Conservation (phyloP, 2,113 vertebrate genomes). For the Engystomops pustulosus region DNA sequence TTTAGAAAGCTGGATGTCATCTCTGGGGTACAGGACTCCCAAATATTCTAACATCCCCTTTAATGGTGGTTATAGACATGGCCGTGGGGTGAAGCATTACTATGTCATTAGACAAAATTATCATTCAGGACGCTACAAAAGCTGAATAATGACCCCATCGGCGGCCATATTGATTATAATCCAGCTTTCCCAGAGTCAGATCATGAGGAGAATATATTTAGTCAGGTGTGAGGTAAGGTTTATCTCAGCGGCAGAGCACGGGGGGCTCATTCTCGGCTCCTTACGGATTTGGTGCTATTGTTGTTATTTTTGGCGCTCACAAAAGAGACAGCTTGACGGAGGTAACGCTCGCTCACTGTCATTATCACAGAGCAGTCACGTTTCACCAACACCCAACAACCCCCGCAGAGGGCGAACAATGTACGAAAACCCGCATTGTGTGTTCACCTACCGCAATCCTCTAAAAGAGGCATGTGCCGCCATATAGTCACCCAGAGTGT, state of each 20-base stretch:
- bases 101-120: no score
- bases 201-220: not conserved
- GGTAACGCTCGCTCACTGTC: conserved; percentile 14
- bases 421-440: not conserved
- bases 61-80: no score
- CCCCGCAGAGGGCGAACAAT: conserved; percentile 36
- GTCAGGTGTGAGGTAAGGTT: not conserved
- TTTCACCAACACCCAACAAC: conserved; percentile 17
- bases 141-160: not conserved
- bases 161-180: no score
- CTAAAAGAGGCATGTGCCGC: not conserved
- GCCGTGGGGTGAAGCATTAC: no score
- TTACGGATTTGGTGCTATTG: not conserved
- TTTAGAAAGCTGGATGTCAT: no score
- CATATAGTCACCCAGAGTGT: not conserved
- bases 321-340: conserved; percentile 22
- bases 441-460: not conserved
- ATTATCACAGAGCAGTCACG: conserved; percentile 26
- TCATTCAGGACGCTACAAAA: no score
- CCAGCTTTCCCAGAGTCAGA: no score
- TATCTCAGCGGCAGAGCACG: not conserved
- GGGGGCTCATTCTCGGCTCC: not conserved
- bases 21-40: no score
- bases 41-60: no score
- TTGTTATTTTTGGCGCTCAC: not conserved